Conservation (phyloP, 2,797 vertebrate genomes). For the Nothura maculosa region DNA sequence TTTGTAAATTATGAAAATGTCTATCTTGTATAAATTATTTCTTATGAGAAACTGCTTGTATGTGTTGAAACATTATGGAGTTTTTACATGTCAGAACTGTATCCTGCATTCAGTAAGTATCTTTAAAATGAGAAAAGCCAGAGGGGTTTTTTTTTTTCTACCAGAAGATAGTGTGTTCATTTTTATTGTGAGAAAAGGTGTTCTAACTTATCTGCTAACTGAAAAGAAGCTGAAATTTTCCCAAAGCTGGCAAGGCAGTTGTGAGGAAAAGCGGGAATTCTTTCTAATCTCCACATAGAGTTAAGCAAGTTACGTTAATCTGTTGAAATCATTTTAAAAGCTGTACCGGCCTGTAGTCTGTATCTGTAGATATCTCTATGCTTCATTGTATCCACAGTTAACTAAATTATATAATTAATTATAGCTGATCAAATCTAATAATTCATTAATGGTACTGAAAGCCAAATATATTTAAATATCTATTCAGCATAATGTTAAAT, state of each 20-base stretch:
- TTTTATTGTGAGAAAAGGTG: neutral
- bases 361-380: neutral
- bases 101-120: neutral
- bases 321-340: constrained; percentile 39
- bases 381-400: neutral
- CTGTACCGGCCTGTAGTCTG: constrained; percentile 6
- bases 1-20: neutral
- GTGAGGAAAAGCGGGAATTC: neutral
- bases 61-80: neutral
- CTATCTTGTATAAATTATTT: neutral
- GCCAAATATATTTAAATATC: neutral
- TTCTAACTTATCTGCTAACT: neutral
- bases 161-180: neutral
- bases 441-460: constrained; percentile 23
- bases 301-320: neutral
- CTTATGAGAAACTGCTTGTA: neutral
- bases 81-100: neutral
- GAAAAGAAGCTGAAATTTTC: neutral
- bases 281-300: neutral
- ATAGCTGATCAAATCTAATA: neutral
- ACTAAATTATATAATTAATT: constrained; percentile 8
- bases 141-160: neutral
- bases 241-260: neutral
- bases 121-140: neutral
- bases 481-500: neutral